phyloP scores from a whole-genome alignment of 1,140 invertebrate species.

The Dysdera silvatica region DNA sequence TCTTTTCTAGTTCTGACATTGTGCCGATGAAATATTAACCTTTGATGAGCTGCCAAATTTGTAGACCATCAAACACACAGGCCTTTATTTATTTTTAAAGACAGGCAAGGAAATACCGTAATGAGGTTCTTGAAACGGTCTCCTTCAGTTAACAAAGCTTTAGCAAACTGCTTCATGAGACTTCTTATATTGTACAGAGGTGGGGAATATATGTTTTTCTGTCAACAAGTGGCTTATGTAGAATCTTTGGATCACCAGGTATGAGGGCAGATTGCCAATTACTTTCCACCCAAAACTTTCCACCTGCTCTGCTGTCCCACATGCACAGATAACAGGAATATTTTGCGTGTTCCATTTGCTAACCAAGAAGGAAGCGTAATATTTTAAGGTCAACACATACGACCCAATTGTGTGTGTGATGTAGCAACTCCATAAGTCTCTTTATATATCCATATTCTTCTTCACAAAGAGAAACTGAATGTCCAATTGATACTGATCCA shows the following conservation, averaged over 20 bases:
- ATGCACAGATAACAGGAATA: background rate
- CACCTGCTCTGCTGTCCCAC: background rate
- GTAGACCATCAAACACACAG: background rate
- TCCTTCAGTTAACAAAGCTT: background rate
- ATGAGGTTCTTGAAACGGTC: constrained; percentile 30
- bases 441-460: no score
- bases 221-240: no score
- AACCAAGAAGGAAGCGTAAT: no score
- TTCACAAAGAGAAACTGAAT: background rate
- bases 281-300: background rate
- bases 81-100: no score
- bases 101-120: constrained; percentile 34
- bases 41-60: background rate
- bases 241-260: no score
- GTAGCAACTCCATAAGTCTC: background rate
- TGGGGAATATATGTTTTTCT: no score
- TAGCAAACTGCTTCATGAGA: background rate
- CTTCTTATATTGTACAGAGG: no score
- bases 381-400: background rate
- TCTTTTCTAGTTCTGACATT: constrained; percentile 11
- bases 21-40: constrained; percentile 10
- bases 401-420: background rate
- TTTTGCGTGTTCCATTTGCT: background rate
- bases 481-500: background rate
- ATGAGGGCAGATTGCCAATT: background rate